Evolutionary conservation across 1,140 invertebrate species (phyloP), one percentile per base, ranked within the genome.

Genomic region (Diorhabda carinulata): DNA sequence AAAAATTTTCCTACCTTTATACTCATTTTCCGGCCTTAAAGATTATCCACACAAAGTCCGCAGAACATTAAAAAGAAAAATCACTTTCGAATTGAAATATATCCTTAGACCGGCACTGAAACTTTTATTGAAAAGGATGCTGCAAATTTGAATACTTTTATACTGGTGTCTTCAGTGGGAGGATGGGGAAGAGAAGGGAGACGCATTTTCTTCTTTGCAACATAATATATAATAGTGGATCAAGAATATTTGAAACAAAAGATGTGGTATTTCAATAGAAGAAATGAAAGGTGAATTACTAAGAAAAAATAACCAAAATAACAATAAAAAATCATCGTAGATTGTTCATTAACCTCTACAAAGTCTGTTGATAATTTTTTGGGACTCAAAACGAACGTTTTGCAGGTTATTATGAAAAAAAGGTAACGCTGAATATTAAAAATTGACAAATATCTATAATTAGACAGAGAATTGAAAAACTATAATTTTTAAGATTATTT

Each of bases 101-200:
- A 42, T 44, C 65, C 65, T 44, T 67, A 60, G 57, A 43, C 57
- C 65, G 65, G 43, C 65, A 67, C 65, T 67, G 65, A 52, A 60
- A 67, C 65, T 8, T 52, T 25, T 57, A 67, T 67, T 47, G 65
- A 67, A 67, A 60, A 67, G 65, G 65, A 67, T 67, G 65, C 65
- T 67, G 65, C 57, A 60, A 67, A 67, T 60, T 60, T 52, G 60
- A 59, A 67, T 57, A 67, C 65, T 67, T 67, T 67, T 67, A 67
- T 67, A 67, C 57, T 57, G 57, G 42, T 57, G 42, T 56, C 25
- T 42, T 8, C 65, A 67, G 65, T 67, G 65, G 65, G 65, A 67
- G 47, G 65, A 67, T 67, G 52, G n/a, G 57, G 8, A 57, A 67
- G 65, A 67, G 65, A 60, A 56, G 65, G 65, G 65, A n/a, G 47